Evolutionary conservation across 1,140 invertebrate species (phyloP), one percentile per base, ranked within the genome.

Genomic region (Heterodera schachtii): DNA sequence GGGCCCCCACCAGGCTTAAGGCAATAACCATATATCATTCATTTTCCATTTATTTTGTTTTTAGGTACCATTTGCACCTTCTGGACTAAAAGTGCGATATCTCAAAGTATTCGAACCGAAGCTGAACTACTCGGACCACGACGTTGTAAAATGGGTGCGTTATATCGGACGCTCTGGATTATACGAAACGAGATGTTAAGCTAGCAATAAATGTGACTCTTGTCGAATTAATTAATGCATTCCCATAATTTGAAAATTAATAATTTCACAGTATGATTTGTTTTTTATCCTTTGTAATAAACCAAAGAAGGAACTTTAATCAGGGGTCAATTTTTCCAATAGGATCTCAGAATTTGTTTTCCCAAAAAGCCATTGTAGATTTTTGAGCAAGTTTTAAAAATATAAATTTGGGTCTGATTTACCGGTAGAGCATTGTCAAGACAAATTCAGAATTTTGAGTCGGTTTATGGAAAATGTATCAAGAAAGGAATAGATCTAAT

Each of bases 111-210:
- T 99, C 87, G 98, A 99, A 91, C 95, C 97, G 0, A 99, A 99
- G 91, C 92, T 99, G 78, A 99, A 99, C 92, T 99, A 99, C 91
- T 98, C 96, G 47, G 98, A 99, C 90, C 97, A 99, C 87, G 98
- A 99, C 91, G 98, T 99, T 83, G 98, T 99, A 89, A 99, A 99
- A 94, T 99, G 98, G 98, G 98, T 99, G 43, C 93, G 98, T 69
- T 99, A 99, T 91, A 99, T 99, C 89, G 98, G 98, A 19, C 93
- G 96, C 85, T 98, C 96, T 91, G 98, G 98, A 75, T 93, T 99
- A 8, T 99, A 99, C 90, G 98, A 99, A 92, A 99, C 98, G 43
- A 92, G 98, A 92, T 99, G 98, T 92, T 98, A 84, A 90, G 2
- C 19, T 11, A 64, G 11, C 57, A 19, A 19, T 5, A 19, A 11